Evolutionary conservation across 2,113 vertebrate genomes (phyloP), one percentile per base, ranked within the genome.

Genomic region (Catharus bicknelli): DNA sequence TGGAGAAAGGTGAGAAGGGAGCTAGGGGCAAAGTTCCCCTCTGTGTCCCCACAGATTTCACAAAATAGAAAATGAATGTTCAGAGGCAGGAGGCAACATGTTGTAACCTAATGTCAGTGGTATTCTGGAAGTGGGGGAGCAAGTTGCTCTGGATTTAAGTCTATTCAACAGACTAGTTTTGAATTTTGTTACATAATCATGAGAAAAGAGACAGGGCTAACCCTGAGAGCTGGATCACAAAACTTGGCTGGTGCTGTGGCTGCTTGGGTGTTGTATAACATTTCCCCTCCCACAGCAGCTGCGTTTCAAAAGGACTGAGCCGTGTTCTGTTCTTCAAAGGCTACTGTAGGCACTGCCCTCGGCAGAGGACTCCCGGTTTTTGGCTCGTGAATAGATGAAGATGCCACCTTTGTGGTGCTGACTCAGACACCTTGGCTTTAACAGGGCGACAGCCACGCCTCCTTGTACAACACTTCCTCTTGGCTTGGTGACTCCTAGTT

Each of bases 271-370:
- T 95, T 94, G 86, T 54, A 66, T 73, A 88, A 90, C 29, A 15
- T 54, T 48, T 43, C 50, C 47, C 38, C 68, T 93, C 73, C 79
- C 64, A 69, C 2, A 0, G 51, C 59, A 77, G 76, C 68, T 83
- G 63, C 3, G 7, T 91, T 95, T 96, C 79, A 73, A 88, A 95
- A 87, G 40, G 67, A 38, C 7, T 58, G 75, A 88, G 63, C 43
- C 5, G 1, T 77, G 34, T 84, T 88, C 59, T 58, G 51, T 69
- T 95, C 88, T 96, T 96, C 95, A 95, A 95, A 95, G 90, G n/a
- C 74, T 86, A 55, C 72, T 47, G 54, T 38, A 87, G 91, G 82
- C 51, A 85, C 70, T 93, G 81, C 93, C 87, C 70, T 85, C 23
- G 11, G 90, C 92, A 83, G 23, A 80, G 53, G 16, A 40, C 85